These are phyloP conservation scores for Romanogobio albipinnatus DNA, from an alignment of 2,113 vertebrate genomes.

Conservation along the genomic window DNA sequence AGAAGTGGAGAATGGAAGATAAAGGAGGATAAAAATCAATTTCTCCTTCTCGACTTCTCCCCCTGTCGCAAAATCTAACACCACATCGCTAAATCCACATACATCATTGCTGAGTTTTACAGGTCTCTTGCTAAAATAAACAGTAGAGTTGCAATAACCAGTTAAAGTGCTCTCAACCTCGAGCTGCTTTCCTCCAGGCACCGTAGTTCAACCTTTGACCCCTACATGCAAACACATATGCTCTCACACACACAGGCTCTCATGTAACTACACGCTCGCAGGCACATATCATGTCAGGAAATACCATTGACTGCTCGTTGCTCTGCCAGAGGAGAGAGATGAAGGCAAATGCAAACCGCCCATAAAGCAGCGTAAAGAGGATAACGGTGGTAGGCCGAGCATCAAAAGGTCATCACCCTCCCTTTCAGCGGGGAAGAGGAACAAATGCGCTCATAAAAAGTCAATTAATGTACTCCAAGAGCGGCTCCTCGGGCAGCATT, in stretches of 20 bases:
- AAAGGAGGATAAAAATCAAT: not conserved
- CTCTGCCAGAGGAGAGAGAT: conserved; percentile 23
- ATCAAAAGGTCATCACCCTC: conserved; percentile 21
- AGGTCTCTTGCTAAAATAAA: conserved; percentile 42
- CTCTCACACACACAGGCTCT: conserved; percentile 31
- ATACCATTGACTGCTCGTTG: conserved; percentile 25
- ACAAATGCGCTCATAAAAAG: conserved; percentile 33
- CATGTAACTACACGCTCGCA: conserved; percentile 31
- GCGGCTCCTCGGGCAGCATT: not conserved
- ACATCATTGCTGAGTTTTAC: conserved; percentile 25
- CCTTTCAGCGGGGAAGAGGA: conserved; percentile 10
- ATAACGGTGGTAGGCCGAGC: not conserved
- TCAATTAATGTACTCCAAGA: conserved; percentile 18
- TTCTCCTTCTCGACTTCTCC: not conserved
- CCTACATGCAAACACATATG: conserved; percentile 33
- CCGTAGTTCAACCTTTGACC: conserved; percentile 26
- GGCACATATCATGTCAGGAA: conserved; percentile 34
- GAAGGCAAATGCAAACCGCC: conserved; percentile 19
- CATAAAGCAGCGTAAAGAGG: conserved; percentile 2
- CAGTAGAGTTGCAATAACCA: conserved; percentile 34
- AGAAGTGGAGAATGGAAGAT: not conserved
- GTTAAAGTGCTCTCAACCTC: conserved; percentile 32
- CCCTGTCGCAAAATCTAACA: conserved; percentile 28
- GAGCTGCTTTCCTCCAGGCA: conserved; percentile 24
- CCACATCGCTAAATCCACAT: conserved; percentile 37